Evolutionary conservation across 2,797 vertebrate genomes (phyloP).

Genomic region (Tenualosa thibaudeaui): DNA sequence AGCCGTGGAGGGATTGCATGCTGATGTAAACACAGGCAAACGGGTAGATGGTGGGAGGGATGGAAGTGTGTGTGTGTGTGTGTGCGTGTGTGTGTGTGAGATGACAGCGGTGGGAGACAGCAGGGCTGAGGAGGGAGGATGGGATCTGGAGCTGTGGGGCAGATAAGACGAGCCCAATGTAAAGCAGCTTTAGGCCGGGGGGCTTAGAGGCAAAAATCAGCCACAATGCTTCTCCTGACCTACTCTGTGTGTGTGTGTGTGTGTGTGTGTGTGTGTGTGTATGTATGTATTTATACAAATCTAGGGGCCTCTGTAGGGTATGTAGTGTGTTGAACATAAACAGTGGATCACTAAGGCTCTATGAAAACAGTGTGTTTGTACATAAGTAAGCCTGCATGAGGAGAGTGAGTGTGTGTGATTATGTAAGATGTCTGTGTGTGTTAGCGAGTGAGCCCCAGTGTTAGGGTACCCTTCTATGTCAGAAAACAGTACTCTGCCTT

Average conservation of each 20-base stretch:
- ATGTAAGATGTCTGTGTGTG: too few relatives aligned
- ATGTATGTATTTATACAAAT: background rate
- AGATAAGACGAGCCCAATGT: conserved; percentile 34
- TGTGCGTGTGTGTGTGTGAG: background rate
- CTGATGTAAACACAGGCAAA: background rate
- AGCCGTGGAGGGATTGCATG: background rate
- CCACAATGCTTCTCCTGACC: background rate
- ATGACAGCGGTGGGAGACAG: background rate
- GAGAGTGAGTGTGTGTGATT: too few relatives aligned
- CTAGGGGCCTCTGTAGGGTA: background rate
- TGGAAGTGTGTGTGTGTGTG: background rate
- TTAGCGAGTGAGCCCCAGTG: too few relatives aligned
- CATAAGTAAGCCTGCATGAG: background rate
- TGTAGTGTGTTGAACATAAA: background rate
- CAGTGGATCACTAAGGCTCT: background rate
- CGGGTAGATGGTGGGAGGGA: background rate
- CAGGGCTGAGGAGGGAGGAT: background rate
- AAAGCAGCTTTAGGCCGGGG: conserved; percentile 3
- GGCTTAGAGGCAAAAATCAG: conserved; percentile 2
- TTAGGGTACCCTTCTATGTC: too few relatives aligned
- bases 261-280: background rate
- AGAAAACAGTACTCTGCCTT: too few relatives aligned
- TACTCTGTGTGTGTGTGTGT: background rate
- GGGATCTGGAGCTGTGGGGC: conserved; percentile 38
- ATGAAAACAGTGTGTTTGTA: background rate